Base-by-base conservation (phyloP, 2,797 vertebrate genomes). In the Tapera naevia region DNA sequence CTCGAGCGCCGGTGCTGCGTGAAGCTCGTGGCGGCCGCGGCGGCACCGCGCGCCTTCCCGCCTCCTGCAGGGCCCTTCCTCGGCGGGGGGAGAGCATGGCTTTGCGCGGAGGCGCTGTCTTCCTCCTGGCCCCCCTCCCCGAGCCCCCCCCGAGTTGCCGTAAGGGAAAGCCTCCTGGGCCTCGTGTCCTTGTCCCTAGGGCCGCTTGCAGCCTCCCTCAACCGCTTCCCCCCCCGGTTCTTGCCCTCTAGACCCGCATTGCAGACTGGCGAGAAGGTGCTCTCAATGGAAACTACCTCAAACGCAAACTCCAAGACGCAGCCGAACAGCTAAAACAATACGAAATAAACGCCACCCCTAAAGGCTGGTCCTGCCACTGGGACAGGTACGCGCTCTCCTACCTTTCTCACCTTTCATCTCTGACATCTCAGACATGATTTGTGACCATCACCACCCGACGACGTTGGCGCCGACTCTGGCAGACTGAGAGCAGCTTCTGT, bases 351-450 rank as follows among this genome's bases (percentile, higher is more conserved):
- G 99, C 99, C 99, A 98, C 99, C 98, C 99, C 99, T 98, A 99
- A 99, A 99, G 99, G 99, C 99, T 99, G 99, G 99, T 99, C 99
- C 99, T 99, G 99, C 99, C 99, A 99, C 99, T 99, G 99, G 99
- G 99, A 99, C 99, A 99, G 99, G 99, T 99, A 99, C 99, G 99
- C 98, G 99, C 98, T 99, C 98, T 98, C 97, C 98, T 98, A 96
- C 98, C 98, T 98, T 98, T 98, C 97, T 98, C 98, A 98, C 98
- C 98, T 98, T 98, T 98, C 97, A 98, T 97, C 97, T 98, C 97
- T 98, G 98, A 98, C 98, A 98, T 98, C 98, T 98, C 98, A 98
- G 98, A 98, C 98, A 98, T 98, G 98, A 98, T 98, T 98, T 98
- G 97, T 98, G 98, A 98, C 97, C 98, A 97, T 98, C 98, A 98